Conservation (phyloP, 2,797 vertebrate species). For the Gymnoscopelus braueri region DNA sequence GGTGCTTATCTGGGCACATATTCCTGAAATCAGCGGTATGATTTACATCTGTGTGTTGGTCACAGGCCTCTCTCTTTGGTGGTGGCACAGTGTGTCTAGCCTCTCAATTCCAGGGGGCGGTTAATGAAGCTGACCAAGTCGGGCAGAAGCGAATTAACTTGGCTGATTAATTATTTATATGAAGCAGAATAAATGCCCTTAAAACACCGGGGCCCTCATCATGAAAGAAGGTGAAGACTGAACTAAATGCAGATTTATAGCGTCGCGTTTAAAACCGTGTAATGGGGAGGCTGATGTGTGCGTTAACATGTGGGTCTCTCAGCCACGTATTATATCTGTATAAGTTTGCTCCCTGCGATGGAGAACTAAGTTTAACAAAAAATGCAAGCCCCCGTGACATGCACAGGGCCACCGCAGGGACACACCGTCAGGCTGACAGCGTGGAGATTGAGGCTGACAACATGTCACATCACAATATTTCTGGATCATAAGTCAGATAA, state of each 20-base stretch:
- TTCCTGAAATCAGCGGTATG: constrained; percentile 65
- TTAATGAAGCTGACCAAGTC: constrained; percentile 98
- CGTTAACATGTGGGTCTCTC: constrained; percentile 62
- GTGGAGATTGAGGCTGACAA: constrained; percentile 75
- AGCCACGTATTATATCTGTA: not conserved
- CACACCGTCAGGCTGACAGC: constrained; percentile 70
- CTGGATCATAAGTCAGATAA: constrained; percentile 64
- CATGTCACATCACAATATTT: constrained; percentile 71
- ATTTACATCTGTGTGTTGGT: constrained; percentile 73
- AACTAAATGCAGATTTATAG: constrained; percentile 89
- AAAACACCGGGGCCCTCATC: constrained; percentile 87
- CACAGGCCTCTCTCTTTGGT: constrained; percentile 40
- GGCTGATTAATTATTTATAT: constrained; percentile 98
- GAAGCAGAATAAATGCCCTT: constrained; percentile 96
- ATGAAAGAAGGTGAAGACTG: constrained; percentile 88
- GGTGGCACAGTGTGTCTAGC: constrained; percentile 73
- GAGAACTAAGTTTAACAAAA: constrained; percentile 60
- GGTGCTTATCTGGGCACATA: constrained; percentile 48
- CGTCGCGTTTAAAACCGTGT: constrained; percentile 77
- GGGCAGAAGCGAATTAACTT: constrained; percentile 96
- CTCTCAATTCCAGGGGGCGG: constrained; percentile 85
- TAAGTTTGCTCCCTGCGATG: constrained; percentile 52
- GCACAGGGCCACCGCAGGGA: constrained; percentile 52
- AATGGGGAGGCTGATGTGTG: constrained; percentile 59
- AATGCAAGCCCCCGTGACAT: constrained; percentile 50